Evolutionary conservation across 1,140 invertebrate genomes (phyloP).

Genomic region (Tribolium madens): DNA sequence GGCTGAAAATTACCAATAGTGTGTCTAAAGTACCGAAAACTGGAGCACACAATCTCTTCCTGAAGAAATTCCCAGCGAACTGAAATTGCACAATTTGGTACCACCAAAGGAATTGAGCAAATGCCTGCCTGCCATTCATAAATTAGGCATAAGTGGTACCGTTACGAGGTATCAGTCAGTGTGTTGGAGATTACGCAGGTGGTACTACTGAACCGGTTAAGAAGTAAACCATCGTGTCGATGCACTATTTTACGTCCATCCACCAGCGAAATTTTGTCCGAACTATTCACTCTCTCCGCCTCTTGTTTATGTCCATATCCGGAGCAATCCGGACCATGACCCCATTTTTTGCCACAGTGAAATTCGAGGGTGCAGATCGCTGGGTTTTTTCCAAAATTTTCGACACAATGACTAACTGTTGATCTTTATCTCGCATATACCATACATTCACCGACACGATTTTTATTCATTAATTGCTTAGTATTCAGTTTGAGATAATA

Average conservation of each 20-base stretch:
- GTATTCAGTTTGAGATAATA: background rate
- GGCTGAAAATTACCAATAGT: too few species aligned
- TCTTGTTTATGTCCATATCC: slow-evolving; percentile 25
- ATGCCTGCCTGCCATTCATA: too few species aligned
- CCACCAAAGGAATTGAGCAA: too few species aligned
- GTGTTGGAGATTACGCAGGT: background rate
- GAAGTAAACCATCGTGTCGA: slow-evolving; percentile 29
- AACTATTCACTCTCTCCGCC: slow-evolving; percentile 7
- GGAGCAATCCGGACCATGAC: slow-evolving; percentile 24
- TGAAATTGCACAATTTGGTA: too few species aligned
- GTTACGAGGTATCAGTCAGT: background rate
- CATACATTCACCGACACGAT: background rate
- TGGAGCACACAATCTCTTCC: slow-evolving; percentile 18
- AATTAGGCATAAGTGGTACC: background rate
- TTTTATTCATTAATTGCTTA: background rate
- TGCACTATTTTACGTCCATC: slow-evolving; percentile 11
- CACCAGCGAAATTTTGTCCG: slow-evolving; percentile 15
- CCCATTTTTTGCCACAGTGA: slow-evolving; percentile 10
- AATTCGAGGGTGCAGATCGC: background rate
- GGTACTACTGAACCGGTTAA: background rate
- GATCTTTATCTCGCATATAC: background rate
- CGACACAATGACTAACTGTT: background rate
- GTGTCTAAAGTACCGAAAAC: background rate
- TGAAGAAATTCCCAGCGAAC: too few species aligned
- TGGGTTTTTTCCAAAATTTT: background rate